phyloP scores from a whole-genome alignment of 1,140 invertebrate species.

The Helicoverpa armigera region DNA sequence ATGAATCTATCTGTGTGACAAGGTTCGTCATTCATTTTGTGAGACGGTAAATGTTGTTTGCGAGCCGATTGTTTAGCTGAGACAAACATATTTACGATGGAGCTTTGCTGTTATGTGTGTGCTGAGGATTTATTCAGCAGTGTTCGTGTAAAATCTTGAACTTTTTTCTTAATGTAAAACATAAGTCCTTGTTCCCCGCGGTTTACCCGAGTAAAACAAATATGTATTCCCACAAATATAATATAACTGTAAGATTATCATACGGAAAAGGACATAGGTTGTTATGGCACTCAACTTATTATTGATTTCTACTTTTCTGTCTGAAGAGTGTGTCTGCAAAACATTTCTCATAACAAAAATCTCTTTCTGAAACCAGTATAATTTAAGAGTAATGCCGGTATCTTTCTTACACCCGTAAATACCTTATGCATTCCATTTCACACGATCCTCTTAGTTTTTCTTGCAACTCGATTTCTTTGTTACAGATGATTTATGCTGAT shows the following conservation, averaged over 20 bases:
- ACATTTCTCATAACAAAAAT: conserved; percentile 14
- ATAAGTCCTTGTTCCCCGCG: no score
- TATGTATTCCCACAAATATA: no score
- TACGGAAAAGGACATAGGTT: no score
- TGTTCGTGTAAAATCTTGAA: no score
- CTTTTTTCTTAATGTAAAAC: no score
- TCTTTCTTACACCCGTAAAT: conserved; percentile 40
- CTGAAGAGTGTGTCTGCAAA: neutral
- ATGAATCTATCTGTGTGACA: conserved; percentile 72
- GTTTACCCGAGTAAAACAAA: no score
- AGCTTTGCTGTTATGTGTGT: neutral
- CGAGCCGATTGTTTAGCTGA: conserved; percentile 43
- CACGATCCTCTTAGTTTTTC: conserved; percentile 50
- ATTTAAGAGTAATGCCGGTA: conserved; percentile 25
- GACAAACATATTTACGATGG: conserved; percentile 14
- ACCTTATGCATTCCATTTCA: conserved; percentile 48
- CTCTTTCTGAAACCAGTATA: neutral
- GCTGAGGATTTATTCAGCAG: neutral
- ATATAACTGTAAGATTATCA: no score
- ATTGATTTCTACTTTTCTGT: neutral
- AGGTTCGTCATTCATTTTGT: conserved; percentile 71
- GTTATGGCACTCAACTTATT: neutral
- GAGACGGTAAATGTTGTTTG: conserved; percentile 46
- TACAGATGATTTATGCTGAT: conserved; percentile 56
- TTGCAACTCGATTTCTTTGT: conserved; percentile 53